Base-by-base conservation (phyloP, 1,140 invertebrate genomes). In the Palaemon carinicauda region DNA sequence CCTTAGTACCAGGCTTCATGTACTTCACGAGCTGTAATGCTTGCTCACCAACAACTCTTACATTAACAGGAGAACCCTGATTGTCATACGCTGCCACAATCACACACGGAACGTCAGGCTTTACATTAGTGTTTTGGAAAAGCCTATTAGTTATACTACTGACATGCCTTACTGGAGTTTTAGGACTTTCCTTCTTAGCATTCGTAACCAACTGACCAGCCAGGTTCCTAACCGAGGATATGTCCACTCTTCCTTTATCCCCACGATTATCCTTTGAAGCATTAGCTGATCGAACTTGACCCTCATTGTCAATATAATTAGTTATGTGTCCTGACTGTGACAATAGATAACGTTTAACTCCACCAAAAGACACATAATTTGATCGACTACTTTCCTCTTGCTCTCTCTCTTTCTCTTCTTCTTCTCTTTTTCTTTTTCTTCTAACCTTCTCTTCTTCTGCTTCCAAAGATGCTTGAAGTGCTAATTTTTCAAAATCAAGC, bases 401-500 rank as follows among this genome's bases (percentile, higher is more conserved):
- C 73, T 73, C 85, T 24, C 60, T 69, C 52, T 86, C 73, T 50
- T 56, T 82, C 50, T 83, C 82, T 29, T 82, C 83, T 53, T 89
- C 88, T 52, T 84, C 75, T 53, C 56, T 86, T 53, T 80, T 86
- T 60, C 83, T 87, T 60, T 78, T 89, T 60, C 84, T 83, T 52
- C 79, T 82, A 33, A 75, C 78, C 33, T 78, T 89, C 50, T 89
- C 87, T 41, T 71, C 31, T 29, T 82, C 79, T 29, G 89, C 86
- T 52, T 89, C 89, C 75, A 86, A 52, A 29, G 82, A 87, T 33
- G 89, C 89, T 53, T 88, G 78, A 15, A 84, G n/a, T n/a, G 89
- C 89, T 17, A 89, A 75, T 29, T 88, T 88, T 27, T 89, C 89
- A 82, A 89, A 89, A 73, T 89, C 89, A 27, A 89, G 80, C 50